Evolutionary conservation across 1,140 invertebrate genomes (phyloP).

Genomic region (Listronotus oregonensis): DNA sequence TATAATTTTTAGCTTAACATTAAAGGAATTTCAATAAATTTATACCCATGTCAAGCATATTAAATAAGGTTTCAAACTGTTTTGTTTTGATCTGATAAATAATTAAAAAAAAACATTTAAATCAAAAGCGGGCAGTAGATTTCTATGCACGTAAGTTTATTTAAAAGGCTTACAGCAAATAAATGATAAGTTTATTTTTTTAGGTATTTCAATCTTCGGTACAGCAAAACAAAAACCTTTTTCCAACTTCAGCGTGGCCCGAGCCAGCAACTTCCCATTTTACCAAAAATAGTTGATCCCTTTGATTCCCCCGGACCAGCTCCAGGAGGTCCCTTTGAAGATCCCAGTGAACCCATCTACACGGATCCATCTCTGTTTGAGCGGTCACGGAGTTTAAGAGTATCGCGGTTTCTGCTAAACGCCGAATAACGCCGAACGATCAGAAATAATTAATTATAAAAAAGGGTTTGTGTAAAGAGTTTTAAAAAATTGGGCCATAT

Average conservation of each 20-base stretch:
- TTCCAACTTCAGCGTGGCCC: conserved; percentile 54
- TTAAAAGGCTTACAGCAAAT: too few relatives aligned
- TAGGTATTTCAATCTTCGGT: conserved; percentile 52
- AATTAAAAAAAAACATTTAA: too few relatives aligned
- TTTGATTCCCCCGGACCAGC: conserved; percentile 44
- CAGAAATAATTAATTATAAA: neutral
- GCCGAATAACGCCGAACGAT: conserved; percentile 37
- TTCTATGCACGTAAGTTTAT: too few relatives aligned
- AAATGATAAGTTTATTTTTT: neutral
- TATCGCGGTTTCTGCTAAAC: conserved; percentile 55
- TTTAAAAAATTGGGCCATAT: conserved; percentile 3
- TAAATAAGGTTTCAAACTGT: too few relatives aligned
- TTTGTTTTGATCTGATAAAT: too few relatives aligned
- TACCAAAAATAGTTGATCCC: conserved; percentile 15
- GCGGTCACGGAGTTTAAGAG: conserved; percentile 69
- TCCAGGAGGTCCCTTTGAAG: conserved; percentile 65
- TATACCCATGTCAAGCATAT: too few relatives aligned
- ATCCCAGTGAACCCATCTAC: conserved; percentile 91
- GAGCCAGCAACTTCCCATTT: conserved; percentile 29
- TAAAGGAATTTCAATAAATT: too few relatives aligned
- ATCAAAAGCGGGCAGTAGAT: too few relatives aligned
- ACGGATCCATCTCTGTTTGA: conserved; percentile 91
- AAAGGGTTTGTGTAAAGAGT: conserved; percentile 2
- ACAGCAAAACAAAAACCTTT: conserved; percentile 49
- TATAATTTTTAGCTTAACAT: too few relatives aligned